Evolutionary conservation across 2,797 vertebrate genomes (phyloP), one percentile per base, ranked within the genome.

Genomic region (Scomberomorus guttatus): DNA sequence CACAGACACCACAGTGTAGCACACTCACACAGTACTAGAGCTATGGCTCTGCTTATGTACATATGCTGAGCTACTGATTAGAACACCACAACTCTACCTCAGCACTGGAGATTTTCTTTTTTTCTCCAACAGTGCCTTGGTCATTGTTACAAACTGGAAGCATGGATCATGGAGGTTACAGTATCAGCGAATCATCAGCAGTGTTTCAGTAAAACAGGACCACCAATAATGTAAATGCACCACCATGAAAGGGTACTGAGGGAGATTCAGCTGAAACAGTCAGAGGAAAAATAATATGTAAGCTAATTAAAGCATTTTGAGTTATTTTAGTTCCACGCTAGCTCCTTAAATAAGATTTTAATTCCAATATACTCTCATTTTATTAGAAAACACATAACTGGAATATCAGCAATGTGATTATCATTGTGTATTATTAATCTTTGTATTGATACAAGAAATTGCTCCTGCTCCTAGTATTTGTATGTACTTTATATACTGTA

Each of bases 1-100:
- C 48, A 64, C 32, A 20, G 71, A 74, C 56, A 57, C 39, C 56
- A 76, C 73, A 52, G 48, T 70, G 72, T 22, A 80, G 72, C 65
- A 75, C 44, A 65, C 44, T 75, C 65, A 73, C 56, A 79, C 63
- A 69, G 42, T 22, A 67, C 61, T 75, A 39, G 20, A 39, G 17
- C 69, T 57, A 71, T 51, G 60, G 52, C 22, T 5, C 66, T 63
- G 54, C 32, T 11, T 24, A 2, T 51, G 12, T 39, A 52, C 54
- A 78, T 18, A 25, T 18, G 22, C 55, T 48, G 57, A 69, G 27
- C 22, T 27, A 77, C 58, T 59, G 62, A 67, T 67, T 25, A 72
- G 4, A 68, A 34, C 39, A 13, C 42, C 5, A 51, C 27, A 32
- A n/a, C 52, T 64, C 44, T 42, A 68, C 64, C 25, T 44, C 25